Conservation (phyloP, 2,113 vertebrate genomes). For the Hemiprocne comata region DNA sequence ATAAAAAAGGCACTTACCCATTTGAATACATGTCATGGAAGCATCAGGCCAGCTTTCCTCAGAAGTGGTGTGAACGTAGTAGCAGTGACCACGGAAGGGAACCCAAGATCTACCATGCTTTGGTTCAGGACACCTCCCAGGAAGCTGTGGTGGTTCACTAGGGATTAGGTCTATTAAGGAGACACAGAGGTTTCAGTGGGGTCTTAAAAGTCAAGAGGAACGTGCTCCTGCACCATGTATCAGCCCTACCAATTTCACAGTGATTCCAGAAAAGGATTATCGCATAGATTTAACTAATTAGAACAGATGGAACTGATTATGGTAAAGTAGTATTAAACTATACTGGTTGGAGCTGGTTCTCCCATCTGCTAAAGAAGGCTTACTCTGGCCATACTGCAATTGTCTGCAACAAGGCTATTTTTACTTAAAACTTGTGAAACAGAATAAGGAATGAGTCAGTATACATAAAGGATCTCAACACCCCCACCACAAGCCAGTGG, state of each 20-base stretch:
- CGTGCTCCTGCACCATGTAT: not conserved
- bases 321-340: not conserved
- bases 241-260: not conserved
- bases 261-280: not conserved
- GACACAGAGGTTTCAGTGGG: not conserved
- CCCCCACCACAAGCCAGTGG: not conserved
- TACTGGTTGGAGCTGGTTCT: not conserved
- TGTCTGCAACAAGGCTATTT: not conserved
- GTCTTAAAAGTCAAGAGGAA: not conserved
- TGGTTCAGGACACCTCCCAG: slow-evolving; percentile 87
- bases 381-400: not conserved
- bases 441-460: not conserved
- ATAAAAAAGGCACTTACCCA: slow-evolving; percentile 74
- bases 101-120: slow-evolving; percentile 78
- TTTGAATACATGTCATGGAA: slow-evolving; percentile 85
- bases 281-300: not conserved
- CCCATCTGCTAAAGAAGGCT: not conserved
- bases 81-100: slow-evolving; percentile 91
- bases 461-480: rapidly evolving
- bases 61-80: slow-evolving; percentile 76
- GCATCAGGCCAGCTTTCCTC: slow-evolving; percentile 85
- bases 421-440: not conserved
- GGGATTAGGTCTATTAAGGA: slow-evolving; percentile 76
- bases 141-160: slow-evolving; percentile 86
- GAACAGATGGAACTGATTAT: not conserved